Conservation (phyloP, 2,888 invertebrate species). For the Amaurobius ferox region DNA sequence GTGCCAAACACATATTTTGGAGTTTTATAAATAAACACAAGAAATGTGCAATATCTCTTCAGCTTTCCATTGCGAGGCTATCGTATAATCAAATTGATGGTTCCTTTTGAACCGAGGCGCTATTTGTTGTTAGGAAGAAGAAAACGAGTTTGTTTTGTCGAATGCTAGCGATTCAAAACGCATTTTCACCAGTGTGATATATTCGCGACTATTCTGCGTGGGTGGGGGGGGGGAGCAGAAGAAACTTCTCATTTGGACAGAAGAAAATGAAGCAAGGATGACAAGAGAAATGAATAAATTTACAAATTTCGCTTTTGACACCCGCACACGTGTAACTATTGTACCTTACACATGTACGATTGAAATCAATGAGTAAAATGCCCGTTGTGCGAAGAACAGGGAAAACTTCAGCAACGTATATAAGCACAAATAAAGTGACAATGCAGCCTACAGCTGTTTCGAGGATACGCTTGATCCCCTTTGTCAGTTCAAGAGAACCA, state of each 20-base stretch:
- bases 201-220: not conserved
- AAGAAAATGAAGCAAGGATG: not conserved
- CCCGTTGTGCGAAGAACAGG: too few species aligned
- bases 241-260: not conserved
- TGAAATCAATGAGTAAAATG: too few species aligned
- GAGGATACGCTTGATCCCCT: too few species aligned
- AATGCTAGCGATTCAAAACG: conserved; percentile 50
- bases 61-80: conserved; percentile 8
- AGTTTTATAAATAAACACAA: conserved; percentile 55
- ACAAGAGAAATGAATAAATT: not conserved
- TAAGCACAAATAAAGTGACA: too few species aligned
- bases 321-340: too few species aligned
- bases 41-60: not conserved
- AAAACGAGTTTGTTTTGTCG: not conserved
- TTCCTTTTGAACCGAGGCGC: conserved; percentile 9
- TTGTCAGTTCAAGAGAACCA: too few species aligned
- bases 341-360: too few species aligned
- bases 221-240: not conserved
- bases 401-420: too few species aligned
- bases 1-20: conserved; percentile 19
- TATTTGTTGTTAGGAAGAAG: not conserved
- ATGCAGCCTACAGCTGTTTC: too few species aligned
- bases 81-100: conserved; percentile 63
- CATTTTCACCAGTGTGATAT: conserved; percentile 32
- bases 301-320: too few species aligned